These are phyloP conservation scores for Pelecanoides urinatrix DNA, from an alignment of 2,113 vertebrate species.

Conservation along the genomic window DNA sequence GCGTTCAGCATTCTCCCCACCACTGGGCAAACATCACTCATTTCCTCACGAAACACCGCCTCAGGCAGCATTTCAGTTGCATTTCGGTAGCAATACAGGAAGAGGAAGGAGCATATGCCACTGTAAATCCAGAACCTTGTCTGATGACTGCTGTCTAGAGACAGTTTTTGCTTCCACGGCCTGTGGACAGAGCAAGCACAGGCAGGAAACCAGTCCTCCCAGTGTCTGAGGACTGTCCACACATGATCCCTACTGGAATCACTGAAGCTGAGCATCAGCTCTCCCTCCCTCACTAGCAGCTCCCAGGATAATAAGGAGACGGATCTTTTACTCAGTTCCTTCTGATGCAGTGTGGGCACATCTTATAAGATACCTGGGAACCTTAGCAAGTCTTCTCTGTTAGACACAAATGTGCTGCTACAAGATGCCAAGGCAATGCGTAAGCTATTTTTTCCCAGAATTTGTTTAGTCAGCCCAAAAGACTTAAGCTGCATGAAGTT, in stretches of 20 bases:
- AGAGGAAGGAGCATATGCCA: background rate
- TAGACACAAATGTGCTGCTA: background rate
- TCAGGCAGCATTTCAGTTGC: background rate
- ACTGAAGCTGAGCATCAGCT: background rate
- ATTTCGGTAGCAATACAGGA: background rate
- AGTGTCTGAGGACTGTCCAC: fast-evolving
- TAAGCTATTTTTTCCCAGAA: background rate
- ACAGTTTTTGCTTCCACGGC: background rate
- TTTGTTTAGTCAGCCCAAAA: background rate
- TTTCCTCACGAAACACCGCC: background rate
- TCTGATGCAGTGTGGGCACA: background rate
- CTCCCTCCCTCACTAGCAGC: background rate
- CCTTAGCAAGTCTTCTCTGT: background rate
- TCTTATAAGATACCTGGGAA: background rate
- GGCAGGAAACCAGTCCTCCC: background rate
- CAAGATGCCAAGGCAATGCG: background rate
- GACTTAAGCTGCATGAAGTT: fast-evolving
- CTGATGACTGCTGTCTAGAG: background rate
- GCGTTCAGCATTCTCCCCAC: background rate
- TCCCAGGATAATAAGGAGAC: background rate
- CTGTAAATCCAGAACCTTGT: background rate
- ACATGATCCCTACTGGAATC: background rate
- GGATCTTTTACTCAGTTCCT: background rate
- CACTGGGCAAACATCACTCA: background rate
- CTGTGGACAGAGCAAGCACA: background rate